These are phyloP conservation scores for Caerostris extrusa DNA, from an alignment of 1,140 invertebrate genomes.

Conservation along the genomic window DNA sequence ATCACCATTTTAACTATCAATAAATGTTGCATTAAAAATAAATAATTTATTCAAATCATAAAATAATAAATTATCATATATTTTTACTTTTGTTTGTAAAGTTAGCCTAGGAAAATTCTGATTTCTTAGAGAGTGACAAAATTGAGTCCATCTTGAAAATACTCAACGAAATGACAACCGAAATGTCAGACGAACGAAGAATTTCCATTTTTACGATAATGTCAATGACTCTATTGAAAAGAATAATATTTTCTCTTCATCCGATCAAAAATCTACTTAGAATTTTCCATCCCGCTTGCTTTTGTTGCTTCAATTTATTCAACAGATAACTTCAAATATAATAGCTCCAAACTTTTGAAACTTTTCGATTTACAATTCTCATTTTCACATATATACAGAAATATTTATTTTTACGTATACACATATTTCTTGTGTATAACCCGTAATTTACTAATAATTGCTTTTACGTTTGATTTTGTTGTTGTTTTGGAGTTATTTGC, in stretches of 20 bases:
- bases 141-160: conserved; percentile 23
- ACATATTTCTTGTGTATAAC: neutral
- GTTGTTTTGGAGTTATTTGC: no score
- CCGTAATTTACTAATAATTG: no score
- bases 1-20: no score
- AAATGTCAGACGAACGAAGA: neutral
- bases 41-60: no score
- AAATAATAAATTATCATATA: neutral
- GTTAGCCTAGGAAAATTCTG: neutral
- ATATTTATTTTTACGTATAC: neutral
- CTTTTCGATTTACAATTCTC: neutral
- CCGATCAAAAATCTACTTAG: conserved; percentile 7
- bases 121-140: neutral
- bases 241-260: neutral
- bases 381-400: neutral
- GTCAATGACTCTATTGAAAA: conserved; percentile 9
- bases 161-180: neutral
- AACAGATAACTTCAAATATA: neutral
- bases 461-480: no score
- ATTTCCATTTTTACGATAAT: conserved; percentile 45
- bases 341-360: neutral
- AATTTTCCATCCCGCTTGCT: neutral
- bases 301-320: neutral
- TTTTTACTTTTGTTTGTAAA: neutral
- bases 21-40: no score